These are phyloP conservation scores for Drosophila bipectinata DNA, from an alignment of 1,140 invertebrate genomes.

Conservation along the genomic window DNA sequence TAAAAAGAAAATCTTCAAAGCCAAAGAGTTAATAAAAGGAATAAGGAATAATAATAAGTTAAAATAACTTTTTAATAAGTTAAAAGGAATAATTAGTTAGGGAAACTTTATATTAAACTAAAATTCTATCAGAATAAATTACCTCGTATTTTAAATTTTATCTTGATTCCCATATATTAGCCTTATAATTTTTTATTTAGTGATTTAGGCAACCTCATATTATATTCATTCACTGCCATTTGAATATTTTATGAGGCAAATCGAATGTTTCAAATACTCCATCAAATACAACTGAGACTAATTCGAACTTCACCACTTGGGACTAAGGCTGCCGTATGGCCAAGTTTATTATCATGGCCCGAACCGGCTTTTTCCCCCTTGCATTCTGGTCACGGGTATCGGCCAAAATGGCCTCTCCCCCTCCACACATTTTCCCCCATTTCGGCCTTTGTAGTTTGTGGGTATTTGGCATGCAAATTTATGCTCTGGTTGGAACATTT, in stretches of 20 bases:
- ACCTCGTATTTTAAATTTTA: too few relatives aligned
- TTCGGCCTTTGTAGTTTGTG: not conserved
- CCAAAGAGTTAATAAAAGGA: too few relatives aligned
- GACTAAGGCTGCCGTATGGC: conserved; percentile 16
- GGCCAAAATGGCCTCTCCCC: conserved; percentile 19
- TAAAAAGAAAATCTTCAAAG: too few relatives aligned
- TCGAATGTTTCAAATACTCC: conserved; percentile 17
- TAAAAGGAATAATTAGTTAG: too few relatives aligned
- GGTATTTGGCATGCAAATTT: conserved; percentile 59
- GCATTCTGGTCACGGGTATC: conserved; percentile 41
- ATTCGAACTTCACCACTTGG: conserved; percentile 9
- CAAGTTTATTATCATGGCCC: conserved; percentile 32
- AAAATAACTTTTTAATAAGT: too few relatives aligned
- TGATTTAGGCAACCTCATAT: not conserved
- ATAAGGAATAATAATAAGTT: too few relatives aligned
- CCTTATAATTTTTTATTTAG: not conserved
- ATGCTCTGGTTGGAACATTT: conserved; percentile 20
- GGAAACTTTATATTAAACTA: too few relatives aligned
- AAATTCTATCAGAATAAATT: too few relatives aligned
- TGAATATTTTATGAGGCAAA: conserved; percentile 4
- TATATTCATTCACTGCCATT: not conserved
- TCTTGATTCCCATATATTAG: too few relatives aligned
- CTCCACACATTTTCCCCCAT: not conserved
- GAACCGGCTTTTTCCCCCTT: conserved; percentile 12
- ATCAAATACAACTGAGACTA: conserved; percentile 45